Conservation (phyloP, 1,140 invertebrate genomes). For the Aphaenogaster rudis region DNA sequence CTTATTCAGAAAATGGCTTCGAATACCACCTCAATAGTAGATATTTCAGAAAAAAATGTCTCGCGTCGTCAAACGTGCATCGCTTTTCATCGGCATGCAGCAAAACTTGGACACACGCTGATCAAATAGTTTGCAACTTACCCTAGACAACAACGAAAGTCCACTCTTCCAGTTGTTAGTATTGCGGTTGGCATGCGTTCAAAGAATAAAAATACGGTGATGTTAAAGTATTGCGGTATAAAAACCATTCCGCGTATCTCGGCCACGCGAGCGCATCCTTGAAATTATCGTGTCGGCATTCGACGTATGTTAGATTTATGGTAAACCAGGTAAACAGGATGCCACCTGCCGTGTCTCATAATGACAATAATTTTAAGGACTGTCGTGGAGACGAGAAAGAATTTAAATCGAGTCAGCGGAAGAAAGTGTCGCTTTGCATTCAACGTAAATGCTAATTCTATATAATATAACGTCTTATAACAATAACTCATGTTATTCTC, state of each 20-base stretch:
- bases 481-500: not conserved
- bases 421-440: not conserved
- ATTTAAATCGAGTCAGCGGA: not conserved
- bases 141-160: constrained; percentile 85
- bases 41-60: not conserved
- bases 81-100: constrained; percentile 27
- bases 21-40: not conserved
- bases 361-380: constrained; percentile 66
- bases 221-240: constrained; percentile 74
- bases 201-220: constrained; percentile 78
- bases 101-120: constrained; percentile 41
- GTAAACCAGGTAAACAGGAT: not conserved
- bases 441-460: constrained; percentile 22
- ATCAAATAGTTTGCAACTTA: constrained; percentile 77
- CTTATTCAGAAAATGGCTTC: not conserved
- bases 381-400: not conserved
- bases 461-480: not conserved
- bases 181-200: constrained; percentile 83
- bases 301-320: not conserved
- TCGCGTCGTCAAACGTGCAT: constrained; percentile 6
- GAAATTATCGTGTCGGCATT: constrained; percentile 57
- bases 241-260: constrained; percentile 25
- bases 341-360: not conserved
- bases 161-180: constrained; percentile 86
- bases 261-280: constrained; percentile 30